These are phyloP conservation scores for Chaenocephalus aceratus DNA, from an alignment of 2,113 vertebrate genomes.

Conservation along the genomic window DNA sequence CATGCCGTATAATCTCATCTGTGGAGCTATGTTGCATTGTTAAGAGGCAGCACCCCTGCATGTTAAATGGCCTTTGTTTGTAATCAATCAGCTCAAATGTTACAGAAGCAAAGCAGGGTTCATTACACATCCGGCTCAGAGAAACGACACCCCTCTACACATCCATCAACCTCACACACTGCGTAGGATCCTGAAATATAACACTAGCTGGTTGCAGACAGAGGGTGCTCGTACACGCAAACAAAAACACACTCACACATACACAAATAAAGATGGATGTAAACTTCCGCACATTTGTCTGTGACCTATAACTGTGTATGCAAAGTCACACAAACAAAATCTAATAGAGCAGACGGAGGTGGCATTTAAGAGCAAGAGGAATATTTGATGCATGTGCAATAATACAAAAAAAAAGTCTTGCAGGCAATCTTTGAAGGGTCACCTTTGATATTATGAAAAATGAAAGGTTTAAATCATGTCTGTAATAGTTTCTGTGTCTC, in stretches of 20 bases:
- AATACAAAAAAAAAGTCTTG: slow-evolving; percentile 17
- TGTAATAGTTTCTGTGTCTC: slow-evolving; percentile 19
- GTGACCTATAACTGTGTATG: slow-evolving; percentile 54
- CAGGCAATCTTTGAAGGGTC: slow-evolving; percentile 64
- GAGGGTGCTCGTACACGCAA: slow-evolving; percentile 8
- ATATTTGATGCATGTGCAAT: slow-evolving; percentile 51
- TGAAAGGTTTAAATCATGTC: slow-evolving; percentile 44
- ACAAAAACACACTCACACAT: slow-evolving; percentile 30
- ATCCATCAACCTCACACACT: slow-evolving; percentile 72
- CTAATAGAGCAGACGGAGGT: slow-evolving; percentile 15
- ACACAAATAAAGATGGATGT: slow-evolving; percentile 14
- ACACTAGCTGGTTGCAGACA: slow-evolving; percentile 24
- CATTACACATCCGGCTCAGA: slow-evolving; percentile 76
- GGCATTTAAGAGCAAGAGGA: slow-evolving; percentile 46
- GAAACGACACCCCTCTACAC: slow-evolving; percentile 53
- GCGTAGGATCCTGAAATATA: slow-evolving; percentile 24
- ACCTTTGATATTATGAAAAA: slow-evolving; percentile 69
- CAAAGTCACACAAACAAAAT: slow-evolving; percentile 66
- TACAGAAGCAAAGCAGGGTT: slow-evolving; percentile 70
- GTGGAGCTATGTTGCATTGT: slow-evolving; percentile 57
- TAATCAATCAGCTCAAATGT: slow-evolving; percentile 78
- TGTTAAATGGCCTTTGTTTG: slow-evolving; percentile 75
- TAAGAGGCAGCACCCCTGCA: slow-evolving; percentile 52
- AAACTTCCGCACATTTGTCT: slow-evolving; percentile 4
- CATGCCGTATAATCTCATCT: slow-evolving; percentile 36